Evolutionary conservation across 2,113 vertebrate species (phyloP).

Genomic region (Rhizomys pruinosus): DNA sequence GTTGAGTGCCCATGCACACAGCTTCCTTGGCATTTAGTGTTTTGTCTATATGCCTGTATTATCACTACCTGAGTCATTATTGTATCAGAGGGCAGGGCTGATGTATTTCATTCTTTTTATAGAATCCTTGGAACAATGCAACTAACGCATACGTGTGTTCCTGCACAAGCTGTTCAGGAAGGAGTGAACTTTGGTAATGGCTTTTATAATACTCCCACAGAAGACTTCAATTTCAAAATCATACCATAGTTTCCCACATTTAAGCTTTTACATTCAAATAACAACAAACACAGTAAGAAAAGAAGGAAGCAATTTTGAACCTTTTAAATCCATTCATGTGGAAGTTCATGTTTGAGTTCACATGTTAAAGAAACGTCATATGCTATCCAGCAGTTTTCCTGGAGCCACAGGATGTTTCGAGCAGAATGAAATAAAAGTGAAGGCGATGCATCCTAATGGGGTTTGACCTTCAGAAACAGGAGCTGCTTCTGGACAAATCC

Average conservation of each 20-base stretch:
- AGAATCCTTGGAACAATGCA: background rate
- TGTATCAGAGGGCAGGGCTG: background rate
- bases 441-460: background rate
- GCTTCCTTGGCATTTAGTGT: background rate
- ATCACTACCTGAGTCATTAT: background rate
- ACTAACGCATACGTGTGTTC: background rate
- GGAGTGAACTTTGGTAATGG: background rate
- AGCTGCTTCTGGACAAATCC: background rate
- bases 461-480: background rate
- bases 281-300: background rate
- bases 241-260: background rate
- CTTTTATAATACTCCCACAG: background rate
- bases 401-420: background rate
- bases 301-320: background rate
- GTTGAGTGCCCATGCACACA: background rate
- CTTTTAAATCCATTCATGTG: background rate
- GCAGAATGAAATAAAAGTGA: constrained; percentile 20
- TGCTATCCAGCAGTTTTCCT: background rate
- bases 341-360: background rate
- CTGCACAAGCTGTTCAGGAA: background rate
- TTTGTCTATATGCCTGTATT: background rate
- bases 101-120: background rate
- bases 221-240: constrained; percentile 10
- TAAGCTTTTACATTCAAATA: background rate
- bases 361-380: background rate